Percentiles rank a stretch among this genome's conserved stretches.
Evolutionary conservation across 2,797 vertebrate species (phyloP).

Genomic region (Siniperca obscura): DNA sequence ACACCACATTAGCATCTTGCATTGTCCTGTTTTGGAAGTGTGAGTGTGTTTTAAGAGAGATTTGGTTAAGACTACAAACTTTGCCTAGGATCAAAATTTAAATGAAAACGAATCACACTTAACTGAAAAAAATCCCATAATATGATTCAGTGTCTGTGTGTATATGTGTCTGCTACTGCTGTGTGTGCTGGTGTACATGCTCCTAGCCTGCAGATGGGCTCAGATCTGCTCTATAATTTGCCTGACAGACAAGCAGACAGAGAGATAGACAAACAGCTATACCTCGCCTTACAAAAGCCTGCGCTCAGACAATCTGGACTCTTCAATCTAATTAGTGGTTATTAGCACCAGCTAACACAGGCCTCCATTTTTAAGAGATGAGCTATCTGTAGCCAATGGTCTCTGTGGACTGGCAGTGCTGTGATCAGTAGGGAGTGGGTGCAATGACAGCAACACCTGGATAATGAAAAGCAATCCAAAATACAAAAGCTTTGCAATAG

Average conservation of each 20-base stretch:
- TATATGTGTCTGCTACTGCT: conserved; percentile 1
- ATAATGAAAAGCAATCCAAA: not conserved
- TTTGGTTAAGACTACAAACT: not conserved
- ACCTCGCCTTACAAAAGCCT: conserved; percentile 66
- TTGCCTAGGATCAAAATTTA: not conserved
- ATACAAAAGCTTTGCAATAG: not conserved
- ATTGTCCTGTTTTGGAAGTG: not conserved
- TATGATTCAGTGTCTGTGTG: not conserved
- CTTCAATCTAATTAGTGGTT: conserved; percentile 83
- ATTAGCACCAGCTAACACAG: conserved; percentile 67
- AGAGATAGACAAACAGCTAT: conserved; percentile 44
- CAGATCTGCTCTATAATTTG: conserved; percentile 76
- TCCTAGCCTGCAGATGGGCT: conserved; percentile 71
- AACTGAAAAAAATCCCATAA: not conserved
- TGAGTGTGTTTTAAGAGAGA: not conserved
- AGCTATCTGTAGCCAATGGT: conserved; percentile 44
- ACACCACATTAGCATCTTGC: not conserved
- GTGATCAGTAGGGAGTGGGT: conserved; percentile 40
- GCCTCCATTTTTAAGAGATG: conserved; percentile 57
- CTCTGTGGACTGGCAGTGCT: conserved; percentile 38
- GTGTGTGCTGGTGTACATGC: conserved; percentile 11
- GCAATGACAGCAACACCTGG: conserved; percentile 62
- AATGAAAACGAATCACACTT: not conserved
- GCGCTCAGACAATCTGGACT: conserved; percentile 61
- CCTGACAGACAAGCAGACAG: conserved; percentile 61